These are phyloP conservation scores for Hucho hucho DNA, from an alignment of 2,113 vertebrate genomes.

Conservation along the genomic window DNA sequence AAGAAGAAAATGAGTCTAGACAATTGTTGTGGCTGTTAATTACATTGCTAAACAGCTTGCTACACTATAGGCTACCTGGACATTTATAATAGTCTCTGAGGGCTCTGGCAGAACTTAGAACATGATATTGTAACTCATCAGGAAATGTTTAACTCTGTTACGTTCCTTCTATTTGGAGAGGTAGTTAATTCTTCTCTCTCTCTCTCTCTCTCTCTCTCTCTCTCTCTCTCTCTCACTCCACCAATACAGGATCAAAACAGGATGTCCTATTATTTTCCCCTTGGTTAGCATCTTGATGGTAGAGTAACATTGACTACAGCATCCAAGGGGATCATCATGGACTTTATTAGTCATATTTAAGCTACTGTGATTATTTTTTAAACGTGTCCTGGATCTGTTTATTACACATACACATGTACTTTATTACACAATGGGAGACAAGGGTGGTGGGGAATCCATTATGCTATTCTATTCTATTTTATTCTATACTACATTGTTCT, in stretches of 20 bases:
- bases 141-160: conserved; percentile 25
- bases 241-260: conserved; percentile 60
- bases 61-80: background rate
- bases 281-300: conserved; percentile 66
- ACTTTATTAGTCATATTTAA: background rate
- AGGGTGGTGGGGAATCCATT: background rate
- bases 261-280: conserved; percentile 68
- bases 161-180: background rate
- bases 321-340: background rate
- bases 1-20: too few species aligned
- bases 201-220: conserved; percentile 25
- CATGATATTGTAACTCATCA: too few species aligned
- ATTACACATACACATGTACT: background rate
- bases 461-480: background rate
- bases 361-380: background rate
- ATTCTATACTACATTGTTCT: too few species aligned
- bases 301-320: conserved; percentile 33
- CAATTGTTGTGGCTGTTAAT: too few species aligned
- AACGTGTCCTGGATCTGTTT: background rate
- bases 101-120: background rate
- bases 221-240: conserved; percentile 35
- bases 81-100: background rate
- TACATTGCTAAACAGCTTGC: background rate
- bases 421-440: background rate
- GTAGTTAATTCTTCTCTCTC: background rate